Evolutionary conservation across 2,797 vertebrate genomes (phyloP), one percentile per base, ranked within the genome.

Genomic region (Allenopithecus nigroviridis): DNA sequence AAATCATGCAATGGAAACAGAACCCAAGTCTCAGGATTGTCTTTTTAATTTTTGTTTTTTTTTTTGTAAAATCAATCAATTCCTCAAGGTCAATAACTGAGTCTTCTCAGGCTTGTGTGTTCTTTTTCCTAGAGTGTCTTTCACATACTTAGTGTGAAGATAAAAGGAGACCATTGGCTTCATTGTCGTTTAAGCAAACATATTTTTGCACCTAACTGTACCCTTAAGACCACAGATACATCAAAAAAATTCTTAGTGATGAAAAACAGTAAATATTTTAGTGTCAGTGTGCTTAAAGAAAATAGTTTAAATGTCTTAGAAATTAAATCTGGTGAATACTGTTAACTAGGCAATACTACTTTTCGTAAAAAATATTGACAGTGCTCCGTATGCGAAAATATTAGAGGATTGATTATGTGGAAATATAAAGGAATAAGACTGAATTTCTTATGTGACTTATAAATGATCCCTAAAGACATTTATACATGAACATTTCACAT

Each of bases 261-360:
- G 33, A 84, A 68, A 92, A 88, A 75, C 59, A 24, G 55, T 81
- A 93, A 88, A 88, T 84, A 79, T 74, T 95, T 95, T 92, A 80
- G 50, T 39, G 10, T 91, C 39, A 74, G 2, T 93, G 87, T 88
- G 6, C 28, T 90, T 75, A 59, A 94, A 84, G 50, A 72, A 64
- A 87, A 5, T 68, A 90, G 46, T 90, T 97, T 85, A 96, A 68
- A 70, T 91, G 53, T 89, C 89, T 72, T 95, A 84, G 17, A 17
- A 76, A 76, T 96, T 88, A 81, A 91, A 89, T 43, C 7, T 94
- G 36, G 19, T 59, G 57, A 89, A 61, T 91, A 95, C 53, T 79
- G 5, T 85, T 94, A 76, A 80, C 36, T 78, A 5, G 70, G 1
- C 22, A 84, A 12, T 80, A 80, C 21, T 93, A 78, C 26, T 87